A percentile compares a stretch with the other conserved stretches of the same genome.
phyloP scores from a whole-genome alignment of 2,113 vertebrate species.

The Bos taurus region DNA sequence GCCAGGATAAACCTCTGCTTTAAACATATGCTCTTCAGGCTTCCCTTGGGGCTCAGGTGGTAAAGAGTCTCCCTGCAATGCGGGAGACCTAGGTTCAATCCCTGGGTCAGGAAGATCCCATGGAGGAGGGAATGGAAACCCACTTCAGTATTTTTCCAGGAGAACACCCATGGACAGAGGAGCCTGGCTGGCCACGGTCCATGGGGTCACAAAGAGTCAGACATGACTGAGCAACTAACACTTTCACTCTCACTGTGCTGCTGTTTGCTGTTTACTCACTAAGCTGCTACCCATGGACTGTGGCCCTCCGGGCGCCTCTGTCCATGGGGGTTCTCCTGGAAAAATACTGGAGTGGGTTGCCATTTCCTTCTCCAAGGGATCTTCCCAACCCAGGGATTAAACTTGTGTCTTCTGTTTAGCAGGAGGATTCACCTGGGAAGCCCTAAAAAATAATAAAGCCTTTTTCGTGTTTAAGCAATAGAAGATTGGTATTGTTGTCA shows the following conservation, averaged over 20 bases:
- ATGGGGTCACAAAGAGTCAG: not conserved
- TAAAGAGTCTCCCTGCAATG: not conserved
- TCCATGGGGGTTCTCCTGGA: not conserved
- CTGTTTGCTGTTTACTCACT: not conserved
- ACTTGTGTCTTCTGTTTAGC: not conserved
- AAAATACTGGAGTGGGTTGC: not conserved
- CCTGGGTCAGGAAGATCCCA: not conserved
- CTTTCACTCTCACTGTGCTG: not conserved
- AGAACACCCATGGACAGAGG: not conserved
- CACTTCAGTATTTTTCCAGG: not conserved
- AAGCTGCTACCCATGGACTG: fast-evolving
- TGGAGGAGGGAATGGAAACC: not conserved
- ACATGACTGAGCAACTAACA: not conserved
- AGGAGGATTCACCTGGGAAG: not conserved
- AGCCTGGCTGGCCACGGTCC: not conserved
- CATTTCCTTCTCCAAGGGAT: not conserved
- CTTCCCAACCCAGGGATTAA: not conserved
- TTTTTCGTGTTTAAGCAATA: not conserved
- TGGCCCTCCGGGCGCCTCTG: not conserved
- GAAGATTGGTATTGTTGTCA: not conserved
- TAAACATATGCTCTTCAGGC: not conserved
- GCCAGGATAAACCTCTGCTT: not conserved
- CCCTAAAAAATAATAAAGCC: not conserved
- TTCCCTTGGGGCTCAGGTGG: not conserved
- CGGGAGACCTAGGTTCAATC: not conserved